Conservation (phyloP, 2,113 vertebrate genomes). For the Ivindomyrus marchei region DNA sequence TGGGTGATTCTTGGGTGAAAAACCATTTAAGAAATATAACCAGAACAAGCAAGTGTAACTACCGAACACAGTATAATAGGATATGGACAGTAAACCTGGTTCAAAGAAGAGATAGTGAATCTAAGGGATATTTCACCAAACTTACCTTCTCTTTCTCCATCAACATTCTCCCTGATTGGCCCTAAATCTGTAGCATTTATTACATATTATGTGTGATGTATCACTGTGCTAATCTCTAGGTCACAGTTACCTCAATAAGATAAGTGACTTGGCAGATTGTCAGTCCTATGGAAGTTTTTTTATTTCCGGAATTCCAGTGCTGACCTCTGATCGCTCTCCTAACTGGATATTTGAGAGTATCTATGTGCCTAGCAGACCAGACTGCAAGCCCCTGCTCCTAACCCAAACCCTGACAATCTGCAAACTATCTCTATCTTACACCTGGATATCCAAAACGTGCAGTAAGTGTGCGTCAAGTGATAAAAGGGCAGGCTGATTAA, state of each 20-base stretch:
- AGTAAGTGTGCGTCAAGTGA: neutral
- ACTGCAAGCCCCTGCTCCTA: neutral
- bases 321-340: neutral
- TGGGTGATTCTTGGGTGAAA: neutral
- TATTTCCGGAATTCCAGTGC: neutral
- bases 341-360: neutral
- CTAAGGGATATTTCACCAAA: neutral
- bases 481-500: constrained; percentile 32
- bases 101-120: neutral
- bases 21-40: neutral
- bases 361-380: neutral
- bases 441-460: neutral
- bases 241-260: neutral
- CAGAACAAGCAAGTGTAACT: neutral
- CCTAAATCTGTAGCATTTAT: neutral
- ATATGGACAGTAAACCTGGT: neutral
- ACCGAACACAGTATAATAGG: neutral
- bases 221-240: neutral
- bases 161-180: neutral
- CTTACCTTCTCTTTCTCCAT: neutral
- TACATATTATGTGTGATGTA: neutral
- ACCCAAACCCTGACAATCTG: neutral
- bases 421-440: neutral
- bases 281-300: neutral
- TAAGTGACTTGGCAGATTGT: neutral